Conservation (phyloP, 2,888 invertebrate species). For the Dexiosoma caninum region DNA sequence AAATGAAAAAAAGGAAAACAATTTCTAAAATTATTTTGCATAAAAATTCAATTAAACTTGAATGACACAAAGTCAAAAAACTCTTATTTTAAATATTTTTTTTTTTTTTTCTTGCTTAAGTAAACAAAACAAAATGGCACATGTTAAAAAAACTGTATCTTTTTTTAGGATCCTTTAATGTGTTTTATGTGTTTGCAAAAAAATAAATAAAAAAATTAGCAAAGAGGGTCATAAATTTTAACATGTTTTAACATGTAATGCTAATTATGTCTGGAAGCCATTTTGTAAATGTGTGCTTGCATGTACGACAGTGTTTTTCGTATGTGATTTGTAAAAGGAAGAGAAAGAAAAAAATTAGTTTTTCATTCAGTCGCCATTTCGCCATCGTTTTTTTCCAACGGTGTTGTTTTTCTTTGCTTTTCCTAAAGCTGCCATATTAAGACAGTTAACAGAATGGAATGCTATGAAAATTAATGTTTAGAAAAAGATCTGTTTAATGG, state of each 20-base stretch:
- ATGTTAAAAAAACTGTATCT: neutral
- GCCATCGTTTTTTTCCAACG: neutral
- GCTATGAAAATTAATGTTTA: too few relatives aligned
- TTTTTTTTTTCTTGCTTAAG: neutral
- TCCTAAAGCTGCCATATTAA: too few relatives aligned
- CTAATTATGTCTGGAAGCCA: constrained; percentile 53
- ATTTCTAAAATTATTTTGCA: constrained; percentile 40
- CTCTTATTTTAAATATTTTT: neutral
- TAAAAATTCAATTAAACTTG: constrained; percentile 60
- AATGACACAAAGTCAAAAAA: constrained; percentile 39
- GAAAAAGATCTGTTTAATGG: too few relatives aligned
- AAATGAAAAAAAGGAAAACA: neutral
- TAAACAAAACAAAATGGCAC: neutral
- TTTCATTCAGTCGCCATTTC: neutral
- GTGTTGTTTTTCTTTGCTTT: neutral
- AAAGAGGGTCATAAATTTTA: constrained; percentile 51
- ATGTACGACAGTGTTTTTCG: neutral
- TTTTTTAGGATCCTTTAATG: neutral
- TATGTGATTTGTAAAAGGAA: neutral
- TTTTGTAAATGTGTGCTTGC: neutral
- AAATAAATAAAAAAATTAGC: neutral
- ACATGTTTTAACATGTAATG: constrained; percentile 38
- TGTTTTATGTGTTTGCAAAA: neutral
- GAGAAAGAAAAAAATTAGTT: neutral
- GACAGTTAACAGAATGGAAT: too few relatives aligned